Conservation (phyloP, 2,113 vertebrate species). For the Pseudopodoces humilis region DNA sequence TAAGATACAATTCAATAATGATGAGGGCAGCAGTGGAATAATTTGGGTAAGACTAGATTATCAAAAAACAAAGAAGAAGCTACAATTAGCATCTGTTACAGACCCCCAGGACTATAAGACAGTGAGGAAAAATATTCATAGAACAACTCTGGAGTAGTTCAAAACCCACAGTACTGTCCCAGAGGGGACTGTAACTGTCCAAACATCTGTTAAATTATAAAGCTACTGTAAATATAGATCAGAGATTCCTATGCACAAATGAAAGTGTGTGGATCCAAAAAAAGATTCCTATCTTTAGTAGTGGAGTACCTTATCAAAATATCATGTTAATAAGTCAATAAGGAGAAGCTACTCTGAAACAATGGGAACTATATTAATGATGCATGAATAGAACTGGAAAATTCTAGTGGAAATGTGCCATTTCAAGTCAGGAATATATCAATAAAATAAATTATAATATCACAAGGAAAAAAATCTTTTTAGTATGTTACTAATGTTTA, state of each 20-base stretch:
- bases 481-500: not conserved
- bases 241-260: conserved; percentile 39
- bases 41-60: conserved; percentile 57
- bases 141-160: conserved; percentile 60
- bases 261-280: conserved; percentile 8
- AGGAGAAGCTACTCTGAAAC: not conserved
- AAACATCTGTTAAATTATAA: conserved; percentile 70
- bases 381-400: not conserved
- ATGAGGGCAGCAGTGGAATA: conserved; percentile 42
- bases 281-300: not conserved
- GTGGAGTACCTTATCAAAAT: not conserved
- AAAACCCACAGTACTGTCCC: conserved; percentile 56
- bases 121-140: conserved; percentile 65
- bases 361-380: not conserved
- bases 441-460: not conserved
- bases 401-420: not conserved
- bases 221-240: conserved; percentile 64
- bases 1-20: conserved; percentile 35
- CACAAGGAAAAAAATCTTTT: not conserved
- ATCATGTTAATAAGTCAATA: not conserved
- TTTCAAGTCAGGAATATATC: not conserved
- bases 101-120: conserved; percentile 38
- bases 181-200: conserved; percentile 58
- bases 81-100: conserved; percentile 64
- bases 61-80: conserved; percentile 54